Evolutionary conservation across 2,797 vertebrate genomes (phyloP).

Genomic region (Apogon hyalosoma): DNA sequence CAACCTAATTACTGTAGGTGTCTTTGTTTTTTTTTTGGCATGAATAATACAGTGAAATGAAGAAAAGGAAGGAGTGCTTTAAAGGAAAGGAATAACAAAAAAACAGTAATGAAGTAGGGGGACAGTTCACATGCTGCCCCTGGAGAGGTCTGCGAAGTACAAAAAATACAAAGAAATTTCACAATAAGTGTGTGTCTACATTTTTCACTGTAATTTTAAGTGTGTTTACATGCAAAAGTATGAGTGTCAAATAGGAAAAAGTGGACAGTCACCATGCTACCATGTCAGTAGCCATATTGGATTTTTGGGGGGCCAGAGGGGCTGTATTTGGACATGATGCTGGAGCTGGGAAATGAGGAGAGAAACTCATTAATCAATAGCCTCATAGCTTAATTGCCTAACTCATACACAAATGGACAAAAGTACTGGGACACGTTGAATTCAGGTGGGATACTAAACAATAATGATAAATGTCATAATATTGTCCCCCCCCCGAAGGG

Average conservation of each 20-base stretch:
- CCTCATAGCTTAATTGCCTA: too few species aligned
- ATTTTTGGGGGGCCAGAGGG: too few species aligned
- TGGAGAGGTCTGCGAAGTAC: conserved; percentile 16
- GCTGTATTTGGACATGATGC: too few species aligned
- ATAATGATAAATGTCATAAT: too few species aligned
- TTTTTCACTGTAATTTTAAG: conserved; percentile 9
- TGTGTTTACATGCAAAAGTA: neutral
- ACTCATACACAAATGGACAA: too few species aligned
- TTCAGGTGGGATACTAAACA: too few species aligned
- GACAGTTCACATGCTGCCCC: conserved; percentile 6
- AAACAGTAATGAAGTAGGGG: conserved; percentile 14
- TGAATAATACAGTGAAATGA: conserved; percentile 37
- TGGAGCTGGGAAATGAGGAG: too few species aligned
- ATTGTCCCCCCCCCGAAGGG: too few species aligned
- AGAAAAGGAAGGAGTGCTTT: conserved; percentile 4
- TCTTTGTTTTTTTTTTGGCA: conserved; percentile 12
- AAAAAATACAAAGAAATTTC: conserved; percentile 1
- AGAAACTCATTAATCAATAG: too few species aligned
- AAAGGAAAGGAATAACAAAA: conserved; percentile 13
- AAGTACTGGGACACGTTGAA: too few species aligned
- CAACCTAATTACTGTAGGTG: conserved; percentile 55
- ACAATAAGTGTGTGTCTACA: conserved; percentile 13
- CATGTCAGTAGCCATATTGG: too few species aligned
- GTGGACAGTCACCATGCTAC: too few species aligned
- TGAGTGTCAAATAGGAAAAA: conserved; percentile 17